Evolutionary conservation across 1,140 invertebrate genomes (phyloP).

Genomic region (Homalodisca vitripennis): DNA sequence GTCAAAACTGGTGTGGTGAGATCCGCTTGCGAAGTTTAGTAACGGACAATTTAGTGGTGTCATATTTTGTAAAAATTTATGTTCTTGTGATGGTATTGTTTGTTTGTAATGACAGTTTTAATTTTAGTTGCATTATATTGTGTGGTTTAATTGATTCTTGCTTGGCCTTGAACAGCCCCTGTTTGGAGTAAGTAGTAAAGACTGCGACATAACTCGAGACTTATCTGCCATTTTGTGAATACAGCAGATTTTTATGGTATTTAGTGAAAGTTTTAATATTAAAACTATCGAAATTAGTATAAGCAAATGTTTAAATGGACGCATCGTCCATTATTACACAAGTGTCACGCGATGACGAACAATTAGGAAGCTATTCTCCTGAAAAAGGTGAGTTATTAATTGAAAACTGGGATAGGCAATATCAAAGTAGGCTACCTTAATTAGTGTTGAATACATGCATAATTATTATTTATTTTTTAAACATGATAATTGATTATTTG

Average conservation of each 20-base stretch:
- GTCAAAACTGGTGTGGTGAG: too few relatives aligned
- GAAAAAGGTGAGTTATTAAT: conserved; percentile 97
- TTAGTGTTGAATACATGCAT: too few relatives aligned
- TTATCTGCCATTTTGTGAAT: conserved; percentile 33
- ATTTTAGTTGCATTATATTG: background rate
- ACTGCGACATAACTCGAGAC: background rate
- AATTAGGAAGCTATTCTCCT: conserved; percentile 84
- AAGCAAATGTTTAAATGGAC: conserved; percentile 89
- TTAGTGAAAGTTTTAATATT: conserved; percentile 17
- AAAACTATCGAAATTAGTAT: conserved; percentile 18
- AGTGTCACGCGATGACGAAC: conserved; percentile 95
- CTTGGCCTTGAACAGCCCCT: conserved; percentile 7
- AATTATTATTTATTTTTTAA: too few relatives aligned
- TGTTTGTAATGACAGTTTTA: background rate
- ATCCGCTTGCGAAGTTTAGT: too few relatives aligned
- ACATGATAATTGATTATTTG: too few relatives aligned
- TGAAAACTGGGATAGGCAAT: too few relatives aligned
- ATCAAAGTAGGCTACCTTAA: too few relatives aligned
- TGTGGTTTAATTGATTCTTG: background rate
- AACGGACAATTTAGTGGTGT: too few relatives aligned
- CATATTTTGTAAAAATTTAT: background rate
- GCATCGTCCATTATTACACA: conserved; percentile 97
- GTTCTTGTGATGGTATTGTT: background rate
- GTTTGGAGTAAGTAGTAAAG: background rate
- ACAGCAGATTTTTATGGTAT: conserved; percentile 32